Conservation (phyloP, 2,113 vertebrate species). For the Ramphastos sulfuratus region DNA sequence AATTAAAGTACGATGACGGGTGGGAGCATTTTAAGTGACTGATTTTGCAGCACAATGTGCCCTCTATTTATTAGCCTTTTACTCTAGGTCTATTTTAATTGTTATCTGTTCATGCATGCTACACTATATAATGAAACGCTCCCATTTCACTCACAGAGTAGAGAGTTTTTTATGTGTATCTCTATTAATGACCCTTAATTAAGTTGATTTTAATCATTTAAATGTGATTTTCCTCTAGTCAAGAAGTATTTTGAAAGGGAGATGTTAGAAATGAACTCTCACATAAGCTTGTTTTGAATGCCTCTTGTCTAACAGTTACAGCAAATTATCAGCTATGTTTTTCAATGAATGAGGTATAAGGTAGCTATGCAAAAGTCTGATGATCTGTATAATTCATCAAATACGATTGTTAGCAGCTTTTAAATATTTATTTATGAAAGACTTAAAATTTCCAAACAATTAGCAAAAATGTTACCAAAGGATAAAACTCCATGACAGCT, state of each 20-base stretch:
- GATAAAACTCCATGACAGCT: slow-evolving; percentile 32
- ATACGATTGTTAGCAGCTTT: background rate
- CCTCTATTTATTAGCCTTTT: slow-evolving; percentile 78
- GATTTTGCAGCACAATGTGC: slow-evolving; percentile 62
- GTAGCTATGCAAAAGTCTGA: slow-evolving; percentile 1
- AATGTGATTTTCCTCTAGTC: slow-evolving; percentile 76
- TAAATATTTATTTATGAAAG: background rate
- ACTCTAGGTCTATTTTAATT: slow-evolving; percentile 81
- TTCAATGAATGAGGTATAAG: slow-evolving; percentile 36
- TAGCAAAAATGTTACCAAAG: slow-evolving; percentile 32
- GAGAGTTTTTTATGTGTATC: slow-evolving; percentile 71
- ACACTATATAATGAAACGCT: slow-evolving; percentile 79
- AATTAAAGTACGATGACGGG: slow-evolving; percentile 53
- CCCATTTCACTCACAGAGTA: slow-evolving; percentile 74
- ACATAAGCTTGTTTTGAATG: slow-evolving; percentile 57
- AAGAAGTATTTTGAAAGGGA: slow-evolving; percentile 75
- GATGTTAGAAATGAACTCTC: slow-evolving; percentile 65
- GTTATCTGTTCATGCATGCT: slow-evolving; percentile 74
- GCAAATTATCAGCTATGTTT: slow-evolving; percentile 55
- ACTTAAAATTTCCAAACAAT: slow-evolving; percentile 45
- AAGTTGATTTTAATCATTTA: slow-evolving; percentile 78
- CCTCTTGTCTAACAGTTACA: slow-evolving; percentile 58
- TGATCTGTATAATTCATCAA: slow-evolving; percentile 8
- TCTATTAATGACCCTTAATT: slow-evolving; percentile 82
- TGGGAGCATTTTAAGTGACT: slow-evolving; percentile 65